Percentiles rank a stretch among this genome's conserved stretches.
Conservation (phyloP, 2,113 vertebrate species). For the Pteronura brasiliensis region DNA sequence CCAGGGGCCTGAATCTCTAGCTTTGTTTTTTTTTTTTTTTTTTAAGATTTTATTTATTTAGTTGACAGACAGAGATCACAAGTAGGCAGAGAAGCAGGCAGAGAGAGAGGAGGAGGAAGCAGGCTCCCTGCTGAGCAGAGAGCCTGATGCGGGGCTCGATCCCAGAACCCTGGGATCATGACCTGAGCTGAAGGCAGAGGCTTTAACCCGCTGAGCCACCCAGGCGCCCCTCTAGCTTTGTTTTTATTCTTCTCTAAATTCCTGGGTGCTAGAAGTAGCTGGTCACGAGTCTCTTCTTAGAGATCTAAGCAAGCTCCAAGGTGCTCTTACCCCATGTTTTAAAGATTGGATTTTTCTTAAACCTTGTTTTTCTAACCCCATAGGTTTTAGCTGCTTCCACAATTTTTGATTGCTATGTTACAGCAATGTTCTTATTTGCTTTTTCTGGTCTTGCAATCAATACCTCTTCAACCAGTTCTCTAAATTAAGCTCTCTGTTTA, state of each 20-base stretch:
- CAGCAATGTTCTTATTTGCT: not conserved
- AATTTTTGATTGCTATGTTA: not conserved
- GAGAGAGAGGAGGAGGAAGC: too few species aligned
- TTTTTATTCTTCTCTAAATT: not conserved
- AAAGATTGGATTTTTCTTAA: not conserved
- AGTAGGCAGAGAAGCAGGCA: too few species aligned
- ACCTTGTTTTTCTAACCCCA: not conserved
- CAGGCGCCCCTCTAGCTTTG: not conserved
- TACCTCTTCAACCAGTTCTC: not conserved
- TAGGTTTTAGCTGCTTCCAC: not conserved
- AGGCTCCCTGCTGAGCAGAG: too few species aligned
- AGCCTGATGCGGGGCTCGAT: too few species aligned
- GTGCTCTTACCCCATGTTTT: not conserved
- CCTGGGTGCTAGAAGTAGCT: not conserved
- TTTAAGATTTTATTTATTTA: too few species aligned
- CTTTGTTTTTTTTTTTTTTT: not conserved
- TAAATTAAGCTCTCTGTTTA: not conserved
- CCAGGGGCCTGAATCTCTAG: not conserved
- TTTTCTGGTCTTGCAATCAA: not conserved
- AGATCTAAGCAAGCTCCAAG: not conserved
- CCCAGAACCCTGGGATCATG: too few species aligned
- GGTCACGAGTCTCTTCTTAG: not conserved
- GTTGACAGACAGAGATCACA: too few species aligned
- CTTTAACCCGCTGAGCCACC: too few species aligned
- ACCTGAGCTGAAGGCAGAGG: too few species aligned